phyloP scores from a whole-genome alignment of 2,113 vertebrate genomes.

The Nibea coibor region DNA sequence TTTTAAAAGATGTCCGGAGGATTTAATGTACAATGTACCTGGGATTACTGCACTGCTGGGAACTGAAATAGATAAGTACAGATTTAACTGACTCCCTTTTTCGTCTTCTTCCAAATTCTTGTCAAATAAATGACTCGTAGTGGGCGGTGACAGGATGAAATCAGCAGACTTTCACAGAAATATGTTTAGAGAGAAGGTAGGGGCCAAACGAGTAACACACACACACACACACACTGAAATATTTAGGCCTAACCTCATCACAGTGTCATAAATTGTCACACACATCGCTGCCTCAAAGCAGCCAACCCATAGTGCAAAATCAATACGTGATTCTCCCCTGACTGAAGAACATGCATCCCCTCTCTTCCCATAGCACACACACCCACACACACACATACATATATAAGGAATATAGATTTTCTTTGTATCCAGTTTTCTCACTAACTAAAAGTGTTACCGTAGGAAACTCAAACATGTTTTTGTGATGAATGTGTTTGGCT shows the following conservation, averaged over 20 bases:
- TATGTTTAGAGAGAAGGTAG: not conserved
- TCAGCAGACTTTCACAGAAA: conserved; percentile 46
- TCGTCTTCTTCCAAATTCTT: conserved; percentile 62
- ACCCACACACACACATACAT: not conserved
- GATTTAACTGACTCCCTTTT: conserved; percentile 56
- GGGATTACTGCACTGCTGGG: conserved; percentile 52
- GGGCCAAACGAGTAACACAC: not conserved
- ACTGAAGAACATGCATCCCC: conserved; percentile 37
- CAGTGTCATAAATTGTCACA: conserved; percentile 62
- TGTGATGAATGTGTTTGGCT: conserved; percentile 37
- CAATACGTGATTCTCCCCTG: conserved; percentile 57
- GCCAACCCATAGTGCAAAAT: conserved; percentile 58
- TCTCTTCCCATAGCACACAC: not conserved
- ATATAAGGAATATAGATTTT: not conserved
- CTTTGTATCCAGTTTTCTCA: conserved; percentile 26
- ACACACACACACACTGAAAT: conserved; percentile 39
- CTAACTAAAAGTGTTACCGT: conserved; percentile 30
- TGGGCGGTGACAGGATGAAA: conserved; percentile 53
- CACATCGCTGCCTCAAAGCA: conserved; percentile 54
- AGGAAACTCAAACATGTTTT: conserved; percentile 23
- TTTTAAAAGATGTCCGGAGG: conserved; percentile 48
- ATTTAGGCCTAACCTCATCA: conserved; percentile 50
- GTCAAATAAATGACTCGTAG: conserved; percentile 60
- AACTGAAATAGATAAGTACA: conserved; percentile 60
- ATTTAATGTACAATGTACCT: conserved; percentile 45